These are phyloP conservation scores for Lepus europaeus DNA, from an alignment of 2,113 vertebrate species.

Conservation along the genomic window DNA sequence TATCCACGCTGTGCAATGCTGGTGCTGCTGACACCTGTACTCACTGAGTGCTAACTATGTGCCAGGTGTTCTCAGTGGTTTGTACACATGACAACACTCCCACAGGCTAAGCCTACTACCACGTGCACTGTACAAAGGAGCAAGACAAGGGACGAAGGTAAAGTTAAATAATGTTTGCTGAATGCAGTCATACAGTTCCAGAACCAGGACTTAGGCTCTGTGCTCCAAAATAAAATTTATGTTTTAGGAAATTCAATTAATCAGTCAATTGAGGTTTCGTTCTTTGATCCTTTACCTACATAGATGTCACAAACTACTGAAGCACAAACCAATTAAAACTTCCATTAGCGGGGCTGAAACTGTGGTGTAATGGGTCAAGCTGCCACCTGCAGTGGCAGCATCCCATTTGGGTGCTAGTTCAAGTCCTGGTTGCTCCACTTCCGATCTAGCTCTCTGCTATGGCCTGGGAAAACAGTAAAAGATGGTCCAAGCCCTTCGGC, in stretches of 20 bases:
- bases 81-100: neutral
- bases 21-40: neutral
- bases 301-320: neutral
- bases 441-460: too few relatives aligned
- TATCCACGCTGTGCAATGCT: conserved; percentile 20
- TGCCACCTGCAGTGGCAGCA: too few relatives aligned
- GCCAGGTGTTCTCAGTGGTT: neutral
- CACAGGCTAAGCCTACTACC: neutral
- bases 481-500: too few relatives aligned
- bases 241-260: conserved; percentile 33
- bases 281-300: conserved; percentile 11
- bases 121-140: neutral
- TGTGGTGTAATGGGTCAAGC: too few relatives aligned
- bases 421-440: too few relatives aligned
- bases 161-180: neutral
- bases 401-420: too few relatives aligned
- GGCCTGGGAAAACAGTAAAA: too few relatives aligned
- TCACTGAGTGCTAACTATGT: neutral
- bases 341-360: too few relatives aligned
- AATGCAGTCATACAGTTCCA: neutral
- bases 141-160: neutral
- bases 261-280: neutral
- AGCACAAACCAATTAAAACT: neutral
- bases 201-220: neutral
- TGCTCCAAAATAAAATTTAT: conserved; percentile 32